Base-by-base conservation (phyloP, 2,113 vertebrate species). In the Corapipo altera region DNA sequence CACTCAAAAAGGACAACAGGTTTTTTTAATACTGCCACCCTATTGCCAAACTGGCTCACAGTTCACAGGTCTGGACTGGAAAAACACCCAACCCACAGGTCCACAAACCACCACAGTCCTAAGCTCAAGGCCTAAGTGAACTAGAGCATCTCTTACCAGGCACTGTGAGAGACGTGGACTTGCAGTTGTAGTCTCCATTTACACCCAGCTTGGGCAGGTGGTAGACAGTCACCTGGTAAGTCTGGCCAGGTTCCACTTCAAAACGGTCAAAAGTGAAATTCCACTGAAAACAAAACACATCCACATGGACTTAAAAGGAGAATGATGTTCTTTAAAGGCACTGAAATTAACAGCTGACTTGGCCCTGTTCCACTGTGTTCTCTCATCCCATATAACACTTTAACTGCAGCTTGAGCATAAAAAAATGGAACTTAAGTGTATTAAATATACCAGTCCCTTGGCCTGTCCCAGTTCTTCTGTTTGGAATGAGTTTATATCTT, bases 241-340 rank as follows among this genome's bases (percentile, higher is more conserved):
- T 85, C 83, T 98, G 97, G 58, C 96, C 97, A 75, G 98, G 98
- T 11, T 98, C 97, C 13, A 98, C 98, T 74, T 98, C 97, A 55
- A 98, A 98, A 79, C 97, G 97, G 65, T 97, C 97, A 88, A 98
- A 98, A 92, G 77, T 96, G 76, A 98, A 98, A 82, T 91, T 96
- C 98, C 98, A 98, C 98, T 98, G 96, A 46, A 95, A 96, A 94
- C 26, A 89, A 80, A 84, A 49, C 55, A 90, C 13, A 81, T 27
- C 52, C 43, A 71, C 32, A 41, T 79, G 41, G 78, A 65, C 57
- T 73, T 82, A 41, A 93, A 49, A 73, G 9, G 3, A 76, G 8
- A 89, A 39, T 3, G 15, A 26, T 78, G 39, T 6, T 28, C 61
- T 82, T 54, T 39, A 46, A 76, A 67, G 43, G 41, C 33, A 49